Evolutionary conservation across 2,113 vertebrate species (phyloP).

Genomic region (Polypterus senegalus): DNA sequence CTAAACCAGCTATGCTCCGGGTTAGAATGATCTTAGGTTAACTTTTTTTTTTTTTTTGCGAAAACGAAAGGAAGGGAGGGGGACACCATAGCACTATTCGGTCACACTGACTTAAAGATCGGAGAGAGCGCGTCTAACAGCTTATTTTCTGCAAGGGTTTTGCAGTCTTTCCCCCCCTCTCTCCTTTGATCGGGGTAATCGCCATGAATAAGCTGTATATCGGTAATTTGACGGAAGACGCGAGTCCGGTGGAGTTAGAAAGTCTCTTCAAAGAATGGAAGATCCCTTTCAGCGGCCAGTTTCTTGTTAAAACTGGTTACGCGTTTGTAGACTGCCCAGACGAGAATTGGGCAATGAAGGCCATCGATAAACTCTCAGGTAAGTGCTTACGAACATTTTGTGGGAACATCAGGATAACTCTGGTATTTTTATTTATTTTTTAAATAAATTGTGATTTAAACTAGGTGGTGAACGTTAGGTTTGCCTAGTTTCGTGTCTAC

Average conservation of each 20-base stretch:
- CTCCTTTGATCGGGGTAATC: conserved; percentile 31
- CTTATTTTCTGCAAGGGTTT: conserved; percentile 24
- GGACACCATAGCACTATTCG: no score
- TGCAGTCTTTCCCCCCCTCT: conserved; percentile 27
- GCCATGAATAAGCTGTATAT: conserved; percentile 98
- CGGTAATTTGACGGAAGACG: conserved; percentile 88
- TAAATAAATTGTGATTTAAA: no score
- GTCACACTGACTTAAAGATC: no score
- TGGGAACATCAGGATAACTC: no score
- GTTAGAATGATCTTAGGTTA: no score
- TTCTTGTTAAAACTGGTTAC: conserved; percentile 90
- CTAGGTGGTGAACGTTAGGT: no score
- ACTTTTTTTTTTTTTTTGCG: no score
- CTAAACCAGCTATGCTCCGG: no score
- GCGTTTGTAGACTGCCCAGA: conserved; percentile 97
- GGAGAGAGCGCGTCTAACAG: no score
- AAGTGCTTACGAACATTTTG: conserved; percentile 29
- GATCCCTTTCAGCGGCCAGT: conserved; percentile 84
- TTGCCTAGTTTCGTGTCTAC: no score
- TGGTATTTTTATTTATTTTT: no score
- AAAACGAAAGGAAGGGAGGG: no score
- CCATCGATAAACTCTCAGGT: conserved; percentile 97
- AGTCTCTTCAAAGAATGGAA: conserved; percentile 92
- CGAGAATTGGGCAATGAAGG: conserved; percentile 92
- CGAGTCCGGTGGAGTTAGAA: conserved; percentile 86